Evolutionary conservation across 2,113 vertebrate species (phyloP).

Genomic region (Carettochelys insculpta): DNA sequence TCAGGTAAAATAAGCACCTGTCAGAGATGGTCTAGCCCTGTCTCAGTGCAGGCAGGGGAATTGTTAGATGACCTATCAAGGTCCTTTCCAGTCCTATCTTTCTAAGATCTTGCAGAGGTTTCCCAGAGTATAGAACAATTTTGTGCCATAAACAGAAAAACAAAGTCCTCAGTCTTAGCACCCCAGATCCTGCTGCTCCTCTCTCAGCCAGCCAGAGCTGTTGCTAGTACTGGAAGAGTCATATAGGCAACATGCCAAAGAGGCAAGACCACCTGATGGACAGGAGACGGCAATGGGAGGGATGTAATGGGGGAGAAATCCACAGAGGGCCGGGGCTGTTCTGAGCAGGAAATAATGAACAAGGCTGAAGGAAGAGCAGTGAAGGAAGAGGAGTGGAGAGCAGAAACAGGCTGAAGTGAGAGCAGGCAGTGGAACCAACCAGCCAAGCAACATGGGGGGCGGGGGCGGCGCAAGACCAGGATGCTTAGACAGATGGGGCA

Average conservation of each 20-base stretch:
- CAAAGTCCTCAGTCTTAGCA: not conserved
- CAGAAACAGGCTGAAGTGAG: not conserved
- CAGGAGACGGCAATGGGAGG: not conserved
- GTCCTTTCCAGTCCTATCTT: not conserved
- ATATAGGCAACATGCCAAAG: too few species aligned
- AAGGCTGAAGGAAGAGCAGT: not conserved
- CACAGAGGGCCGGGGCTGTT: not conserved
- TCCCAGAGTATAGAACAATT: not conserved
- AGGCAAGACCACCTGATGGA: not conserved
- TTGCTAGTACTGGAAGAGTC: not conserved
- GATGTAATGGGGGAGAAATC: not conserved
- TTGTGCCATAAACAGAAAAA: not conserved
- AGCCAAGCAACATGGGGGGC: not conserved
- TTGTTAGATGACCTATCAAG: not conserved
- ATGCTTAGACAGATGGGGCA: not conserved
- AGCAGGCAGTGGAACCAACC: not conserved
- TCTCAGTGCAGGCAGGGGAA: not conserved
- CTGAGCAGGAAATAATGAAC: not conserved
- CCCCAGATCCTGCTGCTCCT: not conserved
- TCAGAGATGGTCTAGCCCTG: not conserved
- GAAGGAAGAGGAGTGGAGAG: conserved; percentile 55
- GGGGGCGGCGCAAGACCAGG: too few species aligned
- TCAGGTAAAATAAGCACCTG: not conserved
- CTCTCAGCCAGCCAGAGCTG: not conserved
- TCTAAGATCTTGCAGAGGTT: not conserved